Base-by-base conservation (phyloP, 2,888 invertebrate genomes). In the Lissocephala sabroskyi region DNA sequence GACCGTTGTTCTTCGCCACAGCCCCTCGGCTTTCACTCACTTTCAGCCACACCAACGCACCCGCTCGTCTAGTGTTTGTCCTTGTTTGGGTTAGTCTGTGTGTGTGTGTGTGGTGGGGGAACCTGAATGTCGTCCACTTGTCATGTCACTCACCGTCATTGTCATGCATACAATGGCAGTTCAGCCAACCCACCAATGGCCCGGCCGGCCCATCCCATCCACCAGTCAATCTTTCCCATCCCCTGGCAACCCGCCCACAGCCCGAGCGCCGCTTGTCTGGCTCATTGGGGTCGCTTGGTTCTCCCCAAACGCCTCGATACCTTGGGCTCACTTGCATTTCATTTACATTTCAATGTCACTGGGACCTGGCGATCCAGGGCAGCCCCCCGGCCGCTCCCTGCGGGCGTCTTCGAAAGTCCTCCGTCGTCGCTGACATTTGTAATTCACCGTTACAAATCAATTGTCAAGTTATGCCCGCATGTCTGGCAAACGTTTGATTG, bases 381-480 rank as follows among this genome's bases (percentile, higher is more conserved):
- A 41, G 28, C 29, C 26, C n/a, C 17, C 13, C 2, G 14, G 7
- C 26, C 41, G 13, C 23, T 17, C 1, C 14, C 10, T 16, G 41
- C 46, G 33, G 44, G 30, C 18, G 18, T 39, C 5, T 30, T 23
- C 5, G 36, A 29, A 46, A 30, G 40, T 45, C 35, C 26, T 36
- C 33, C 26, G 23, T 37, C 35, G 46, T 40, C 19, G 58, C 55
- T 66, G 75, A 65, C 65, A 71, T 53, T 75, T 57, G 63, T 62
- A 65, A 75, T 64, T 71, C 64, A 62, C 61, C 63, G 64, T 65
- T 68, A 63, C 68, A 75, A 75, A 75, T 73, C 75, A 71, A 73
- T 75, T 71, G 71, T 63, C 67, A 65, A 57, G 51, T 62, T 65
- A 55, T 59, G 56, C 47, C 54, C 51, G 23, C 4, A 23, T 7